Evolutionary conservation across 2,113 vertebrate species (phyloP).

Genomic region (Oryzias woworae): DNA sequence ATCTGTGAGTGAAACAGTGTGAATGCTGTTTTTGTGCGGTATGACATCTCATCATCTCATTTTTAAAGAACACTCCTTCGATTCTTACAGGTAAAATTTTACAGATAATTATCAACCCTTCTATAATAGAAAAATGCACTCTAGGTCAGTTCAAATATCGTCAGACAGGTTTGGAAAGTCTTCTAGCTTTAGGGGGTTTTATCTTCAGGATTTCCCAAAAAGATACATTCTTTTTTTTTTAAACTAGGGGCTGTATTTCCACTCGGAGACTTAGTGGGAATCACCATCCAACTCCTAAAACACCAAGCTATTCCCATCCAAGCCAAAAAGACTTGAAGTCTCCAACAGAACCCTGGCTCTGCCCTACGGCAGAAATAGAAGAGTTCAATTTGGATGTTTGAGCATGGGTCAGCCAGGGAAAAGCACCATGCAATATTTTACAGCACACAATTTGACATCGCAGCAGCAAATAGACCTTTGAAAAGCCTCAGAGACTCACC

Average conservation of each 20-base stretch:
- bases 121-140: too few relatives aligned
- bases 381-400: constrained; percentile 54
- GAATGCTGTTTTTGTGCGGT: constrained; percentile 2
- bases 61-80: not conserved
- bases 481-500: constrained; percentile 33
- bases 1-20: constrained; percentile 44
- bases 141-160: constrained; percentile 1
- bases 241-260: too few relatives aligned
- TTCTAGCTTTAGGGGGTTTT: not conserved
- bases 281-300: too few relatives aligned
- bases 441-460: constrained; percentile 50
- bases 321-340: not conserved
- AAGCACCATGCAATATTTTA: constrained; percentile 51
- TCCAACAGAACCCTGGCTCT: not conserved
- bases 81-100: too few relatives aligned
- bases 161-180: constrained; percentile 17
- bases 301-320: not conserved
- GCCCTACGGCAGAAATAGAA: constrained; percentile 27
- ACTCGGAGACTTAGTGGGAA: too few relatives aligned
- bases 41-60: constrained; percentile 1
- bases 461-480: constrained; percentile 49
- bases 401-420: constrained; percentile 59
- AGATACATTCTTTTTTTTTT: too few relatives aligned
- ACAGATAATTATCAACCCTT: too few relatives aligned
- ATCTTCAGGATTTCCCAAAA: not conserved